These are phyloP conservation scores for Protobothrops flavoviridis DNA, from an alignment of 2,113 vertebrate genomes.

Conservation along the genomic window DNA sequence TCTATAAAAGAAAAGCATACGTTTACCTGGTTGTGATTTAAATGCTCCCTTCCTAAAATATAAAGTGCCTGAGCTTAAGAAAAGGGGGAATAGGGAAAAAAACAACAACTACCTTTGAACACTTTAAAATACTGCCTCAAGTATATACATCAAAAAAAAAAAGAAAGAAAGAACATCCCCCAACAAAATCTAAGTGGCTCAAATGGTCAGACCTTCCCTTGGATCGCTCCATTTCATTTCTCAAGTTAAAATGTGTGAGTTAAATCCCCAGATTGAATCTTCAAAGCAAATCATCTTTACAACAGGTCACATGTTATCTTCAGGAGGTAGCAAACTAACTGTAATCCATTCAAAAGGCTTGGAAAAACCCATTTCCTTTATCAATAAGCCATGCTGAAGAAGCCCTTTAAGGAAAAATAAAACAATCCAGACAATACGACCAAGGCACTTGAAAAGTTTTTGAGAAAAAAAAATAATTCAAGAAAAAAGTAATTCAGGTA, in stretches of 20 bases:
- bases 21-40: conserved; percentile 45
- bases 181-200: conserved; percentile 46
- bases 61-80: conserved; percentile 72
- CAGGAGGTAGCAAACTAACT: conserved; percentile 62
- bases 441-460: conserved; percentile 65
- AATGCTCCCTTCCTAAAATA: conserved; percentile 39
- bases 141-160: neutral
- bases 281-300: conserved; percentile 56
- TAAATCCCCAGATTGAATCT: conserved; percentile 63
- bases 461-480: conserved; percentile 35
- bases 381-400: conserved; percentile 64
- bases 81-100: neutral
- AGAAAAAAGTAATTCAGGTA: conserved; percentile 37
- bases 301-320: conserved; percentile 59
- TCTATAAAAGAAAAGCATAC: conserved; percentile 48
- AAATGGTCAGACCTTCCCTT: conserved; percentile 48
- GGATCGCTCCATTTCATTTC: conserved; percentile 52
- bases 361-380: conserved; percentile 66
- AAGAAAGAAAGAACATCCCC: neutral
- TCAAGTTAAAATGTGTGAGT: conserved; percentile 56
- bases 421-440: conserved; percentile 48
- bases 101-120: conserved; percentile 30
- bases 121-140: conserved; percentile 14
- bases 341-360: conserved; percentile 73
- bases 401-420: conserved; percentile 47